Evolutionary conservation across 2,797 vertebrate genomes (phyloP), one percentile per base, ranked within the genome.

Genomic region (Takifugu ocellatus): DNA sequence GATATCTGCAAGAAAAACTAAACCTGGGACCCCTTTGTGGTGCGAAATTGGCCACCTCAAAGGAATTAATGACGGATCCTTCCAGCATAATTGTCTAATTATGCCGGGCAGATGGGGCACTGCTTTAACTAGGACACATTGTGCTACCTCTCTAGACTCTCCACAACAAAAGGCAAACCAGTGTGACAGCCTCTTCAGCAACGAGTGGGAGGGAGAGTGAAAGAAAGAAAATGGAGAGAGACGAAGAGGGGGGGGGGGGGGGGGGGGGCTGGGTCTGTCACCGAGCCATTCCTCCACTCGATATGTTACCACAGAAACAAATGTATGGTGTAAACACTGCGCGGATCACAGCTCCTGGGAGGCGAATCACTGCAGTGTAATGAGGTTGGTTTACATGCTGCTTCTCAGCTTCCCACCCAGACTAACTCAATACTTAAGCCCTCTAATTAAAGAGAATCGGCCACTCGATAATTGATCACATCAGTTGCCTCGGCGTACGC

Each of bases 121-220:
- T 81, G 84, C 84, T 88, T 89, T 92, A 92, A 91, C 89, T 90
- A 88, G 89, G 90, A 90, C 90, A 91, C 87, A 81, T 88, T 89
- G 87, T 88, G 84, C 88, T 90, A 85, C 84, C 87, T 90, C 88
- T 88, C 86, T 85, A 86, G 84, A 88, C 85, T 85, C 85, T 80
- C 79, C 81, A 91, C 86, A 89, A 90, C 88, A 91, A 90, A 91
- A 91, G 89, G 83, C 84, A 72, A 87, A 85, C 78, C 86, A 83
- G 80, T 85, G 85, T 85, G 84, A 87, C 86, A 87, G 87, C 84
- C 88, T 89, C 84, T 89, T 86, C 86, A 88, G 84, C 82, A 84
- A 81, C 73, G 89, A 87, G 89, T 85, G 86, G 85, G 87, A 85
- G 86, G 83, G 81, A 84, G 84, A 85, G 80, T 75, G 84, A 82